Evolutionary conservation across 2,113 vertebrate species (phyloP).

Genomic region (Austrofundulus limnaeus): DNA sequence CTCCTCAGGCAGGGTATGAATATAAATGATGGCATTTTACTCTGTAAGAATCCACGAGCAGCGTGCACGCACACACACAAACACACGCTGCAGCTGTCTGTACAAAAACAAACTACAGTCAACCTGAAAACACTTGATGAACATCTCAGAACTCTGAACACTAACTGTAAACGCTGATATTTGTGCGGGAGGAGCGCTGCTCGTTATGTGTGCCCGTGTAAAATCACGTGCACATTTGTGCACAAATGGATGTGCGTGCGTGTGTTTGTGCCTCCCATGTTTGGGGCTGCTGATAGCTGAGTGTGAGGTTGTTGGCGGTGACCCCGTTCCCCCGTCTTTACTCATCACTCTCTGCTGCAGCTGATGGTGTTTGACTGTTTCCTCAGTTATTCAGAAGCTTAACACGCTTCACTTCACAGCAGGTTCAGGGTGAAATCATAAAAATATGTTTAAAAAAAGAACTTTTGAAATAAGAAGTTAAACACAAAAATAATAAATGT

Average conservation of each 20-base stretch:
- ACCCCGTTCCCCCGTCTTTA: neutral
- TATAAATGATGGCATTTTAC: conserved; percentile 60
- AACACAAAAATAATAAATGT: too few relatives aligned
- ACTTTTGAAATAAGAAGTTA: too few relatives aligned
- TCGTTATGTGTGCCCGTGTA: too few relatives aligned
- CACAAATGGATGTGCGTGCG: neutral
- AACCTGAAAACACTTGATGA: neutral
- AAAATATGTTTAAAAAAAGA: too few relatives aligned
- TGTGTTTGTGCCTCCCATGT: neutral
- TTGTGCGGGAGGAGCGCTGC: neutral
- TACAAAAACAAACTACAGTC: neutral
- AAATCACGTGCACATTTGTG: too few relatives aligned
- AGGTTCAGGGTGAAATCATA: too few relatives aligned
- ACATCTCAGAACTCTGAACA: neutral
- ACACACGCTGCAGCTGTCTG: neutral
- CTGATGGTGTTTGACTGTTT: neutral
- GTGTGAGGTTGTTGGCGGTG: too few relatives aligned
- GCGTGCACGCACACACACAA: conserved; percentile 1
- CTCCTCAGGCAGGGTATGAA: conserved; percentile 55
- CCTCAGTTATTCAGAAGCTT: neutral
- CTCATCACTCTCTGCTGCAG: neutral
- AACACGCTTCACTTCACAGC: too few relatives aligned
- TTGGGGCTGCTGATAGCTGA: too few relatives aligned
- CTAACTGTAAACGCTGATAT: too few relatives aligned
- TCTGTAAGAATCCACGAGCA: conserved; percentile 22